Conservation (phyloP, 1,140 invertebrate species). For the Eurosta solidaginis region DNA sequence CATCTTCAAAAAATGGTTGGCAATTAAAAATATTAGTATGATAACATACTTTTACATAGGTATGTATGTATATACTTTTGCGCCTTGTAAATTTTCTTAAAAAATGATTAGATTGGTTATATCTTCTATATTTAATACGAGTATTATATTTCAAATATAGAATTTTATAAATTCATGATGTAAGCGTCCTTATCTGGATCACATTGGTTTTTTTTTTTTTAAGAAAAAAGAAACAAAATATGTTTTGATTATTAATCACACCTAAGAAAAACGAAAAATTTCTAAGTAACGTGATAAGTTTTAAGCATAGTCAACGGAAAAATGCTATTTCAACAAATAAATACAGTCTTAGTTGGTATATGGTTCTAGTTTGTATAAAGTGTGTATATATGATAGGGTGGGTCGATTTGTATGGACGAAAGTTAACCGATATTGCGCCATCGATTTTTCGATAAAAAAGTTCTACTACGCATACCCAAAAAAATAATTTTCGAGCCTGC, state of each 20-base stretch:
- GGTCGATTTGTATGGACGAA: too few relatives aligned
- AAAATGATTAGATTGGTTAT: neutral
- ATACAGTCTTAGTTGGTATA: neutral
- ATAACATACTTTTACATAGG: too few relatives aligned
- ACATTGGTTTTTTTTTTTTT: neutral
- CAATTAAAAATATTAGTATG: too few relatives aligned
- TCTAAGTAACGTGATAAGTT: neutral
- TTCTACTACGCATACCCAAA: too few relatives aligned
- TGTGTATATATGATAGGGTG: too few relatives aligned
- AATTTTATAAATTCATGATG: neutral
- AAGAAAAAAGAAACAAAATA: neutral
- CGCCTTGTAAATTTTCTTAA: neutral
- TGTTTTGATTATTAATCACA: neutral
- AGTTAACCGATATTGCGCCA: too few relatives aligned
- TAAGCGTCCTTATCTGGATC: neutral
- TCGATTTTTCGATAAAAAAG: too few relatives aligned
- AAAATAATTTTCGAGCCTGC: too few relatives aligned
- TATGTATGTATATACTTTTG: neutral
- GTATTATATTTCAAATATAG: neutral
- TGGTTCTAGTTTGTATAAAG: too few relatives aligned
- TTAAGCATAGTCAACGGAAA: slow-evolving; percentile 10
- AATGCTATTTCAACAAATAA: neutral
- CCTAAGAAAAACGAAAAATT: neutral
- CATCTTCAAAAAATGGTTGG: too few relatives aligned
- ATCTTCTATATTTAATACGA: neutral